phyloP scores from a whole-genome alignment of 2,888 invertebrate genomes.

The Catocala fraxini region DNA sequence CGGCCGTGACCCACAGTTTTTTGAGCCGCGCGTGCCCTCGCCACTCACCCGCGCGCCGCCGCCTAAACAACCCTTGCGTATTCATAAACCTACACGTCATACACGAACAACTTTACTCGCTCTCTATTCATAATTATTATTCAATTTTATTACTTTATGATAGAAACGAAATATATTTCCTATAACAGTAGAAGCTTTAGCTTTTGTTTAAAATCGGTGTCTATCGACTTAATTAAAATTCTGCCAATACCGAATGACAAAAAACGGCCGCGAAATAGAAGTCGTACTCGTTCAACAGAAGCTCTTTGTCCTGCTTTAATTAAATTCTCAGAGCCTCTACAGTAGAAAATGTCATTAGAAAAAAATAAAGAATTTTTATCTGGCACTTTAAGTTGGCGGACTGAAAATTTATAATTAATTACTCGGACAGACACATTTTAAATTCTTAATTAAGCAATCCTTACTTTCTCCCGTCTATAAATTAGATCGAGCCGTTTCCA shows the following conservation, averaged over 20 bases:
- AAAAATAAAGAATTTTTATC: constrained; percentile 65
- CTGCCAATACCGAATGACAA: constrained; percentile 30
- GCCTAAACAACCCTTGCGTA: constrained; percentile 82
- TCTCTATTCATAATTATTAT: constrained; percentile 18
- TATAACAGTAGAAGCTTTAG: too few relatives aligned
- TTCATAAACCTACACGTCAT: constrained; percentile 74
- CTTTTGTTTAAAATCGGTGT: constrained; percentile 1
- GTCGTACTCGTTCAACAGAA: constrained; percentile 37
- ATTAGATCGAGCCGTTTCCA: constrained; percentile 88
- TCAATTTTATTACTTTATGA: constrained; percentile 10
- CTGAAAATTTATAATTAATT: constrained; percentile 85
- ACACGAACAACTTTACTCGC: constrained; percentile 23
- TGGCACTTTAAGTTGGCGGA: constrained; percentile 63
- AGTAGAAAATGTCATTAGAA: constrained; percentile 59
- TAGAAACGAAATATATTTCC: background rate
- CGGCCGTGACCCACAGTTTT: constrained; percentile 79
- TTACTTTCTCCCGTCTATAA: constrained; percentile 87
- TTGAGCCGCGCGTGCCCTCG: constrained; percentile 78
- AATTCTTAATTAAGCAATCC: constrained; percentile 88
- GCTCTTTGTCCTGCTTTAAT: constrained; percentile 67
- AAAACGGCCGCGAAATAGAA: constrained; percentile 41
- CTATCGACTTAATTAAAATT: constrained; percentile 20
- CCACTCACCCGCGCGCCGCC: constrained; percentile 39
- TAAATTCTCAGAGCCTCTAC: constrained; percentile 70
- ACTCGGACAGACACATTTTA: constrained; percentile 84